Conservation (phyloP, 2,888 invertebrate genomes). For the Caenorhabditis angaria region DNA sequence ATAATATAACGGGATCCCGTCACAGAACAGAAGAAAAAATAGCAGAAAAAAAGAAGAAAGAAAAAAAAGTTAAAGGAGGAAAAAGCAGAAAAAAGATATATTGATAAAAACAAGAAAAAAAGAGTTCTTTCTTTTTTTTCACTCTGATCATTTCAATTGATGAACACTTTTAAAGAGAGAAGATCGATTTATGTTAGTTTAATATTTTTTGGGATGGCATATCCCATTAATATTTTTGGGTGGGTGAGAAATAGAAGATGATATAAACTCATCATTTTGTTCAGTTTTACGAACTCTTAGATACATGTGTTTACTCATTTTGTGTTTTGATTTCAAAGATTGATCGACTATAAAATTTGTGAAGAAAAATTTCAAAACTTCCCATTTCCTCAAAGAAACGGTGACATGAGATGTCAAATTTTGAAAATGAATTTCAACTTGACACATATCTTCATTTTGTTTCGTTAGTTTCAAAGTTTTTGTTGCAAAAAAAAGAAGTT, state of each 20-base stretch:
- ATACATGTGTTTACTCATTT: no score
- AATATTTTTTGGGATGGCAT: not conserved
- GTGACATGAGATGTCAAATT: not conserved
- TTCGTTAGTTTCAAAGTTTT: not conserved
- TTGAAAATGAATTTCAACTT: not conserved
- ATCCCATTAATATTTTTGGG: not conserved
- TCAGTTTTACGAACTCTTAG: not conserved
- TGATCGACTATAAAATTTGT: no score
- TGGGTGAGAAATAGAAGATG: constrained; percentile 1
- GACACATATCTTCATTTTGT: not conserved
- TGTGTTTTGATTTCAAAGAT: no score
- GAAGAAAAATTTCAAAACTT: not conserved
- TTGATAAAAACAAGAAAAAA: not conserved
- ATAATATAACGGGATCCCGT: not conserved
- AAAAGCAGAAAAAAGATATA: no score
- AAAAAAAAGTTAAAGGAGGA: not conserved
- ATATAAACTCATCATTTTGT: not conserved
- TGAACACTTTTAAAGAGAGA: not conserved
- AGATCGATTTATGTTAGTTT: constrained; percentile 2
- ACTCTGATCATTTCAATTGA: not conserved
- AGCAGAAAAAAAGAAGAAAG: not conserved
- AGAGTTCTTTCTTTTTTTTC: no score
- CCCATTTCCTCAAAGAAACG: not conserved
- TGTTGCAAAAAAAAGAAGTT: no score
- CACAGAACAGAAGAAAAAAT: no score